These are phyloP conservation scores for Sycophila sp. DNA, from an alignment of 1,140 invertebrate genomes.

Conservation along the genomic window DNA sequence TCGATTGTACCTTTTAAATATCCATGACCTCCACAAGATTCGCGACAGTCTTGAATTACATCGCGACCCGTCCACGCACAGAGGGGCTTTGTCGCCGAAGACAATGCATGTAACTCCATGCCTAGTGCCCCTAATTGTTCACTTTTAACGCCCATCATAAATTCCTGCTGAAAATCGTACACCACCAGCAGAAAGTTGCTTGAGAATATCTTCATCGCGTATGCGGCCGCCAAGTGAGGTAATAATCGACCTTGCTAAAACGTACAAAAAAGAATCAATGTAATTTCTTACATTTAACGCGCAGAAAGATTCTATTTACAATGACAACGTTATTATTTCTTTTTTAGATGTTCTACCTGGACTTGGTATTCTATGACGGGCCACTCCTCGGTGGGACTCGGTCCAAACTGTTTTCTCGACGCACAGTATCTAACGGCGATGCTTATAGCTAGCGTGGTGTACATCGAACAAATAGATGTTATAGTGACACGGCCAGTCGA, in stretches of 20 bases:
- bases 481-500: constrained; percentile 84
- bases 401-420: constrained; percentile 89
- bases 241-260: constrained; percentile 90
- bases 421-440: constrained; percentile 93
- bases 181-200: constrained; percentile 57
- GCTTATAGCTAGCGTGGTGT: constrained; percentile 77
- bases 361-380: constrained; percentile 92
- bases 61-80: constrained; percentile 85
- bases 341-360: constrained; percentile 70
- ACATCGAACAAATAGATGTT: constrained; percentile 76
- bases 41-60: constrained; percentile 89
- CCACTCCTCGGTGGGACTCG: constrained; percentile 73
- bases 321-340: constrained; percentile 6
- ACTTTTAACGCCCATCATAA: constrained; percentile 43
- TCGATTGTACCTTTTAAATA: constrained; percentile 75
- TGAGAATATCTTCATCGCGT: constrained; percentile 80
- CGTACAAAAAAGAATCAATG: constrained; percentile 12
- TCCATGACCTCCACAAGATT: constrained; percentile 89
- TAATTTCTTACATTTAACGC: not conserved
- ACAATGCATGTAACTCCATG: constrained; percentile 90
- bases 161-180: constrained; percentile 48
- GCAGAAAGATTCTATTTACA: not conserved
- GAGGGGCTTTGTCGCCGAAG: constrained; percentile 87
- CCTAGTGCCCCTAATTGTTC: constrained; percentile 53
- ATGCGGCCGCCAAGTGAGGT: constrained; percentile 86